Evolutionary conservation across 2,888 invertebrate species (phyloP).

Genomic region (Pediacus dermestoides): DNA sequence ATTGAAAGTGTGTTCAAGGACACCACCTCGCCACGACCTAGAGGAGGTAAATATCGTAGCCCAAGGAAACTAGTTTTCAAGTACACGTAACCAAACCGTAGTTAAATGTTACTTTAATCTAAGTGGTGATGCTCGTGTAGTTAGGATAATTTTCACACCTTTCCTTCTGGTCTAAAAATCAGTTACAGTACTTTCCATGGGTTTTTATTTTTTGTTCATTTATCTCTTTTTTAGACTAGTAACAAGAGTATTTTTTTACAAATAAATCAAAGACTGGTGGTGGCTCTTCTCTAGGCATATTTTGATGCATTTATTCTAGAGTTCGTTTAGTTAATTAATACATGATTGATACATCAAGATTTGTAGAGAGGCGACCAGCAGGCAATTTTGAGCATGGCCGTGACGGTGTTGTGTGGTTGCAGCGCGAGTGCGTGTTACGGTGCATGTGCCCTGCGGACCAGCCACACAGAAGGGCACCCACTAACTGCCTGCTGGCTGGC

Average conservation of each 20-base stretch:
- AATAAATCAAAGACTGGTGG: no score
- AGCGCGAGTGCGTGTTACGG: constrained; percentile 87
- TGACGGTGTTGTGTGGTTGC: constrained; percentile 62
- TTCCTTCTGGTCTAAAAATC: no score
- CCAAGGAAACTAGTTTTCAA: no score
- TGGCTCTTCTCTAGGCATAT: constrained; percentile 30
- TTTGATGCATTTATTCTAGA: constrained; percentile 32
- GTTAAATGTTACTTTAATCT: constrained; percentile 26
- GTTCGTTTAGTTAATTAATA: no score
- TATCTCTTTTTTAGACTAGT: no score
- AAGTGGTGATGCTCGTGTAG: constrained; percentile 5
- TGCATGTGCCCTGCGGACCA: constrained; percentile 71
- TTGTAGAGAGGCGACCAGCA: constrained; percentile 32
- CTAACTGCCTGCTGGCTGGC: constrained; percentile 45
- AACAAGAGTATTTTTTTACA: no score
- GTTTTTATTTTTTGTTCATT: no score
- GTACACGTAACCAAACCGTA: no score
- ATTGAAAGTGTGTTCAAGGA: constrained; percentile 71
- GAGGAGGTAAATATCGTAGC: constrained; percentile 72
- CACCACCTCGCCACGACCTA: constrained; percentile 53
- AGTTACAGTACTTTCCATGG: no score
- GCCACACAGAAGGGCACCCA: constrained; percentile 45
- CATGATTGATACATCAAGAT: constrained; percentile 38
- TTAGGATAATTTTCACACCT: background rate
- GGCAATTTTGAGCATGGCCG: constrained; percentile 42